A percentile compares a stretch with the other conserved stretches of the same genome.
These are phyloP conservation scores for Xiphophorus hellerii DNA, from an alignment of 2,113 vertebrate genomes.

Conservation along the genomic window DNA sequence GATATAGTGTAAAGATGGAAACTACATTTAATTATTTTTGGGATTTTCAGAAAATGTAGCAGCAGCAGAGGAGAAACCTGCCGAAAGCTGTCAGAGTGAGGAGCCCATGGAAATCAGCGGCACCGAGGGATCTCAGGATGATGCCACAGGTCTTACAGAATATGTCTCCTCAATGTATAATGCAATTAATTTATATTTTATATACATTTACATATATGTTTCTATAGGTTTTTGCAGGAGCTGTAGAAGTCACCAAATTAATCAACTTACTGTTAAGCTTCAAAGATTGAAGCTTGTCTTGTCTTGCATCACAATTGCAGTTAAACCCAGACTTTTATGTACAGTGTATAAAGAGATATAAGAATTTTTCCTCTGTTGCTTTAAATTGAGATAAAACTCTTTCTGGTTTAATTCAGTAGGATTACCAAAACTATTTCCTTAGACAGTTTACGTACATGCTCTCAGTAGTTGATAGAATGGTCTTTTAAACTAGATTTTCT, in stretches of 20 bases:
- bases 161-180: neutral
- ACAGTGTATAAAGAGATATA: neutral
- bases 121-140: conserved; percentile 4
- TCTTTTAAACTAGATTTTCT: neutral
- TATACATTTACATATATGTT: too few species aligned
- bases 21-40: neutral
- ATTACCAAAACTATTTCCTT: neutral
- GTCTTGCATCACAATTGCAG: neutral
- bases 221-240: too few species aligned
- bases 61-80: neutral
- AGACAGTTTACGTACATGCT: neutral
- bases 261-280: too few species aligned
- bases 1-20: neutral
- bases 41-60: conserved; percentile 1
- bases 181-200: too few species aligned
- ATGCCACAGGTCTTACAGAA: conserved; percentile 41
- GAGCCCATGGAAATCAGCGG: neutral
- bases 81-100: neutral
- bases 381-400: too few species aligned
- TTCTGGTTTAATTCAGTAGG: too few species aligned
- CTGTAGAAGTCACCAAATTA: too few species aligned
- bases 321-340: neutral
- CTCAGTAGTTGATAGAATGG: neutral
- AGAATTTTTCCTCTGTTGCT: neutral
- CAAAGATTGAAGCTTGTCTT: too few species aligned